phyloP scores from a whole-genome alignment of 2,797 vertebrate genomes.

The Leptoclinus maculatus region DNA sequence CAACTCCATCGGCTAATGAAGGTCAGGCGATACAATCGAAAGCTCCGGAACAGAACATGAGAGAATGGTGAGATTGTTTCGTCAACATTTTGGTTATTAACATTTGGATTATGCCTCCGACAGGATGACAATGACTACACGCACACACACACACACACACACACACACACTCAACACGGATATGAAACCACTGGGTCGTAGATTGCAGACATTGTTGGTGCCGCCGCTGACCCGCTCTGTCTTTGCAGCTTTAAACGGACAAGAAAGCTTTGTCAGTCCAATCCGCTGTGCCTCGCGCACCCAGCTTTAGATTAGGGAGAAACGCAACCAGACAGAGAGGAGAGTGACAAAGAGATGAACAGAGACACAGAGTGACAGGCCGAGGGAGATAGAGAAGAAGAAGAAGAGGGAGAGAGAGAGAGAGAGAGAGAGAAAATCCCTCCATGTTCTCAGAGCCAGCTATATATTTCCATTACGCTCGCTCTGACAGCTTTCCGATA shows the following conservation, averaged over 20 bases:
- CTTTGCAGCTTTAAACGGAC: constrained; percentile 41
- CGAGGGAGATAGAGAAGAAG: neutral
- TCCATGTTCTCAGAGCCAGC: constrained; percentile 33
- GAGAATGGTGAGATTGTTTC: neutral
- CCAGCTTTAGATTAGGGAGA: constrained; percentile 44
- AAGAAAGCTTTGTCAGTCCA: constrained; percentile 50
- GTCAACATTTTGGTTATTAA: neutral
- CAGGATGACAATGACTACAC: neutral
- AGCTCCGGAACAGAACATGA: neutral
- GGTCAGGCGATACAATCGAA: neutral
- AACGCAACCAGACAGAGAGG: constrained; percentile 42
- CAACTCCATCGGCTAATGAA: neutral
- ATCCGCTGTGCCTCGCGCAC: constrained; percentile 4
- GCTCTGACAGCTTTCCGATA: constrained; percentile 69
- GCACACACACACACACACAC: too few species aligned
- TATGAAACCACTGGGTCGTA: neutral
- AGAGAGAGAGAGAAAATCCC: constrained; percentile 23
- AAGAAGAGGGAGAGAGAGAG: neutral
- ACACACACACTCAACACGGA: neutral
- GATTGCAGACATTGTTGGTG: constrained; percentile 6
- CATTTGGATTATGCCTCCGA: neutral
- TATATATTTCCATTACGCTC: constrained; percentile 68
- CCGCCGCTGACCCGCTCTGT: constrained; percentile 3
- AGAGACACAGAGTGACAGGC: constrained; percentile 26
- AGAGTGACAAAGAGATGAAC: constrained; percentile 32